Conservation (phyloP, 2,113 vertebrate species). For the Larimichthys crocea region DNA sequence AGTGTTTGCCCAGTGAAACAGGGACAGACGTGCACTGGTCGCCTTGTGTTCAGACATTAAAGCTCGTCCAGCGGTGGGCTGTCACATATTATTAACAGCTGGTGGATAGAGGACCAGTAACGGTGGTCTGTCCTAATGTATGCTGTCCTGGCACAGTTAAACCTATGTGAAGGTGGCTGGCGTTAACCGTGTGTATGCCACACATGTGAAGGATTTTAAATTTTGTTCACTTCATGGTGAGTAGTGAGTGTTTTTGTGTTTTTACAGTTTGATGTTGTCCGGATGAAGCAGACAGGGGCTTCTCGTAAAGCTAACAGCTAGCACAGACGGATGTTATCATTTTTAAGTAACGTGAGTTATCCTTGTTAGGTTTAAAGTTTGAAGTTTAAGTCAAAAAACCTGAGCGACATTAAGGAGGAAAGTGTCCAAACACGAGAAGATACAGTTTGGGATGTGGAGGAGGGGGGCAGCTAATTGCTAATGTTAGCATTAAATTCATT, state of each 20-base stretch:
- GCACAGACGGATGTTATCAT: not conserved
- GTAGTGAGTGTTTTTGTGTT: not conserved
- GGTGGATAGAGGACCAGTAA: not conserved
- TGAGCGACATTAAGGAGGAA: not conserved
- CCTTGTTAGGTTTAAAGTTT: not conserved
- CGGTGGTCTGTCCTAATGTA: not conserved
- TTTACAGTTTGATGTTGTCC: not conserved
- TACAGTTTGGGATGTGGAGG: not conserved
- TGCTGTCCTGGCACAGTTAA: not conserved
- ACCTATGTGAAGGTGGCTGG: not conserved
- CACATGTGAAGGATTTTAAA: slow-evolving; percentile 17
- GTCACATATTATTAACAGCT: slow-evolving; percentile 27
- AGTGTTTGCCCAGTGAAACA: too few species aligned
- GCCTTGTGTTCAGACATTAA: not conserved
- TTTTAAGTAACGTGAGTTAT: not conserved
- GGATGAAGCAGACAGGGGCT: not conserved
- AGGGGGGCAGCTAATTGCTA: slow-evolving; percentile 17
- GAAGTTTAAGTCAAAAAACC: not conserved
- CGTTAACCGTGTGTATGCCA: not conserved
- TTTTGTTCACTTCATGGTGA: slow-evolving; percentile 62
- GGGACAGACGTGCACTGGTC: too few species aligned
- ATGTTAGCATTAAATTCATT: not conserved
- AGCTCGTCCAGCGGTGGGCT: slow-evolving; percentile 30
- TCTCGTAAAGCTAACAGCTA: not conserved
- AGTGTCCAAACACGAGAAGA: not conserved